phyloP scores from a whole-genome alignment of 1,140 invertebrate species.

The Plodia interpunctella region DNA sequence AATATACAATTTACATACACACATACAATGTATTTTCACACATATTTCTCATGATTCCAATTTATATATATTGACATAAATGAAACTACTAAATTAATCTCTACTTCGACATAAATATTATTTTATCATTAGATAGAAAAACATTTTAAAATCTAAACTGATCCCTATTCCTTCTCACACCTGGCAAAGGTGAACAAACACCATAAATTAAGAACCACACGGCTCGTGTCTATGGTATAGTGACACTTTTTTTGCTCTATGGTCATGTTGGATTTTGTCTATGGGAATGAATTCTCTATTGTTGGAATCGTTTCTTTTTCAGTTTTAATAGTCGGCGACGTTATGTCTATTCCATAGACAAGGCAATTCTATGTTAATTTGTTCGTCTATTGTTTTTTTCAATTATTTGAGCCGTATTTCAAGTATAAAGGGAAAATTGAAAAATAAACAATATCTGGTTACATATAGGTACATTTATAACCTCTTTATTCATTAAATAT shows the following conservation, averaged over 20 bases:
- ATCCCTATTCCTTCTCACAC: conserved; percentile 6
- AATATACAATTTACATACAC: too few species aligned
- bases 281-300: background rate
- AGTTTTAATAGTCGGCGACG: background rate
- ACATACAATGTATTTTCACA: too few species aligned
- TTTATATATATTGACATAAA: too few species aligned
- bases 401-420: too few species aligned
- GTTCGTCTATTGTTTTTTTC: too few species aligned
- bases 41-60: too few species aligned
- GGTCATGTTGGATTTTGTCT: conserved; percentile 10
- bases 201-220: conserved; percentile 13
- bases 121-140: background rate
- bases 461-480: too few species aligned
- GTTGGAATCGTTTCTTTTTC: background rate
- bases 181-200: conserved; percentile 14
- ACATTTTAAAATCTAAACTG: background rate
- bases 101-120: background rate
- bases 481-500: too few species aligned
- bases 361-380: background rate
- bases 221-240: conserved; percentile 1
- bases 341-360: background rate
- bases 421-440: too few species aligned
- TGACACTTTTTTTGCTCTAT: conserved; percentile 12
- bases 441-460: too few species aligned
- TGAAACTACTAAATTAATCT: too few species aligned